Base-by-base conservation (phyloP, 2,797 vertebrate species). In the Alca torda region DNA sequence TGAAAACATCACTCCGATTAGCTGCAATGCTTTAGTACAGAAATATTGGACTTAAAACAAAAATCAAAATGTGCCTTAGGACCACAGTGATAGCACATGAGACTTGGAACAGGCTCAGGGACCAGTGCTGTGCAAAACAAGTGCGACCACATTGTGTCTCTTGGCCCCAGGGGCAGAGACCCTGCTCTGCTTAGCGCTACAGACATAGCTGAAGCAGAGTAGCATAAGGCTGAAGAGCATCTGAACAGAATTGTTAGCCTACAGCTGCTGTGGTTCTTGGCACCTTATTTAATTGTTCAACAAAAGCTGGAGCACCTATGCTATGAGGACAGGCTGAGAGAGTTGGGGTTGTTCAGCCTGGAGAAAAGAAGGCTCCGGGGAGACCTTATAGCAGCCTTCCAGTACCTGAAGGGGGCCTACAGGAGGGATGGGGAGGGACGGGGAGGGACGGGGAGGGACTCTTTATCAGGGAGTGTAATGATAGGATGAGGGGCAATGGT, bases 61-160 rank as follows among this genome's bases (percentile, higher is more conserved):
- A 69, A 61, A 33, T 28, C 10, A n/a, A 56, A 63, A 10, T 8
- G 18, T 37, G 10, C 7, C 20, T 75, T 84, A 64, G 19, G 25
- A 61, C 3, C 21, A 30, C 20, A 80, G 13, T 1, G 7, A 63
- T 10, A 51, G 7, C 6, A n/a, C 6, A 14, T 30, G 56, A 83
- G 43, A 48, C 41, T 60, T 41, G 35, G 24, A 77, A 67, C 15
- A 80, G 3, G 18, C 37, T 81, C 15, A 57, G 45, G n/a, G 25
- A 64, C 13, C 18, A 54, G 4, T 14, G 20, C 10, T 10, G 2
- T 25, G 28, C 26, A 78, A 84, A 87, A 35, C 13, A 68, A 53
- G 4, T 4, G 7, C 19, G 31, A 61, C 3, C 1, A 24, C 2
- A 15, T 74, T 0, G 0, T 16, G 13, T 53, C 7, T 79, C 21